phyloP scores from a whole-genome alignment of 1,140 invertebrate species.

The Drosophila kepulauana region DNA sequence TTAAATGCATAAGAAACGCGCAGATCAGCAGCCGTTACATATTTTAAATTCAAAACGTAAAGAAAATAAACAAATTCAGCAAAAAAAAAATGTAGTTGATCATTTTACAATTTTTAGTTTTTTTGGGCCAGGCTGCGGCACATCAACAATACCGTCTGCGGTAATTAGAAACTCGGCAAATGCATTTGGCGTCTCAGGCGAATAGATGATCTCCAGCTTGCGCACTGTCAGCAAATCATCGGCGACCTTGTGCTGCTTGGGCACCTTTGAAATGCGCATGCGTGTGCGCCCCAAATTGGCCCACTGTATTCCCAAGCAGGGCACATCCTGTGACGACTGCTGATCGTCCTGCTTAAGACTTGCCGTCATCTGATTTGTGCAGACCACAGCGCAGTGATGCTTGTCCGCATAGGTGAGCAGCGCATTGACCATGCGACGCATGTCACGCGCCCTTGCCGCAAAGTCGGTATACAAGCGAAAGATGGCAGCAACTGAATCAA shows the following conservation, averaged over 20 bases:
- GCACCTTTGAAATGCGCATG: conserved; percentile 86
- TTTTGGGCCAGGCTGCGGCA: conserved; percentile 28
- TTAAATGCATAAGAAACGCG: conserved; percentile 11
- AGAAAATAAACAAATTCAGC: conserved; percentile 59
- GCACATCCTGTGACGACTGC: conserved; percentile 75
- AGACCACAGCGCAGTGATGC: conserved; percentile 88
- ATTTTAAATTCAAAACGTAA: conserved; percentile 69
- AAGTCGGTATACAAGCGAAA: conserved; percentile 88
- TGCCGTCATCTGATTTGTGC: conserved; percentile 90
- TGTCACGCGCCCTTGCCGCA: conserved; percentile 86
- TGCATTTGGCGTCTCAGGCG: conserved; percentile 82
- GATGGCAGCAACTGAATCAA: conserved; percentile 91
- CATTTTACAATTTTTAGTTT: conserved; percentile 8
- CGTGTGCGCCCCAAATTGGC: conserved; percentile 89
- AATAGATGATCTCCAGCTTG: conserved; percentile 84
- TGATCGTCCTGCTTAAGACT: conserved; percentile 19
- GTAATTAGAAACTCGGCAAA: conserved; percentile 81
- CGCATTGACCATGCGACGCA: conserved; percentile 87
- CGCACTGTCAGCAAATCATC: conserved; percentile 68
- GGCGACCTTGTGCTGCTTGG: conserved; percentile 64
- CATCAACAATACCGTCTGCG: conserved; percentile 64
- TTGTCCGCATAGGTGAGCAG: conserved; percentile 87
- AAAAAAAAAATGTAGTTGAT: conserved; percentile 36
- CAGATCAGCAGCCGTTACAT: conserved; percentile 42
- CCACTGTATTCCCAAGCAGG: conserved; percentile 89